phyloP scores from a whole-genome alignment of 2,797 vertebrate genomes.

The Argyrosomus regius region DNA sequence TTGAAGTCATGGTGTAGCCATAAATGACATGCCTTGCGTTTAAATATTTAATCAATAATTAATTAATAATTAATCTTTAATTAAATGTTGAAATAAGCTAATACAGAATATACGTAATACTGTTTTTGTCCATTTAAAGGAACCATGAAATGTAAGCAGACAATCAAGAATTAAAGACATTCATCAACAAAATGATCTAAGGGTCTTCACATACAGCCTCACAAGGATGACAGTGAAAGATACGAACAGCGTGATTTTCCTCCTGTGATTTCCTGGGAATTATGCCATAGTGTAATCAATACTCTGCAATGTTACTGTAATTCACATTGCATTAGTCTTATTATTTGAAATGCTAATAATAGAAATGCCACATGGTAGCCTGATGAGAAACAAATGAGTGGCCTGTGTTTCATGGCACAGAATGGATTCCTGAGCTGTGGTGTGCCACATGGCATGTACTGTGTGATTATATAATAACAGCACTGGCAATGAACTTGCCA shows the following conservation, averaged over 20 bases:
- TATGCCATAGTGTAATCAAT: too few relatives aligned
- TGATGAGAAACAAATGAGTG: conserved; percentile 22
- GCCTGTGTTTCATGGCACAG: conserved; percentile 23
- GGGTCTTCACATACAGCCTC: not conserved
- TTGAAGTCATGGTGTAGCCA: not conserved
- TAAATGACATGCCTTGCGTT: not conserved
- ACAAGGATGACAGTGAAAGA: not conserved
- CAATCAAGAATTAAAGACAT: not conserved
- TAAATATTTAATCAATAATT: not conserved
- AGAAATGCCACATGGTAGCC: not conserved
- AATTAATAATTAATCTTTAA: not conserved
- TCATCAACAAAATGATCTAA: not conserved
- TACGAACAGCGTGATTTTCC: not conserved
- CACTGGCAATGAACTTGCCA: conserved; percentile 7
- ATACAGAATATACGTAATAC: not conserved
- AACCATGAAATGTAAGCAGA: not conserved
- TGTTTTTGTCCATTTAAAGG: not conserved
- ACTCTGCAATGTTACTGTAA: not conserved
- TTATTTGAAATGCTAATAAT: conserved; percentile 17
- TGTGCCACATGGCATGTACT: conserved; percentile 2
- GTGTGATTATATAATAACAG: conserved; percentile 43
- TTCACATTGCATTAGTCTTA: not conserved
- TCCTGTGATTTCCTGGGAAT: not conserved
- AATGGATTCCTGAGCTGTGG: conserved; percentile 7
- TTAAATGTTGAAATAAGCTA: not conserved